phyloP scores from a whole-genome alignment of 2,113 vertebrate species.

The Oreochromis aureus region DNA sequence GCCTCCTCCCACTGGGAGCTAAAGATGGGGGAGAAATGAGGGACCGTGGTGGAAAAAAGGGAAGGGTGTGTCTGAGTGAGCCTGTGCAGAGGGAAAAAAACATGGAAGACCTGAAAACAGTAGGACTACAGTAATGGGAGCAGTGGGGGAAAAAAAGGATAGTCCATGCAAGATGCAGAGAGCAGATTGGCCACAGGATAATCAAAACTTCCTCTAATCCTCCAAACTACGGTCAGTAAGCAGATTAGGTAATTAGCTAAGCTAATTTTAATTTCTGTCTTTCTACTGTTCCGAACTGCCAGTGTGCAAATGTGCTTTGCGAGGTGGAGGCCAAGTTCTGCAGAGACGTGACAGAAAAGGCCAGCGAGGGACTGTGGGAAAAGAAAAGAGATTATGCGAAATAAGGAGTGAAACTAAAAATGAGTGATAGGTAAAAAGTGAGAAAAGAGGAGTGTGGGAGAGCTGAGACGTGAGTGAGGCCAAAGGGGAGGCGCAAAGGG shows the following conservation, averaged over 20 bases:
- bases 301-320: not conserved
- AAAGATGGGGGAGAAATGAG: not conserved
- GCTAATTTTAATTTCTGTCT: not conserved
- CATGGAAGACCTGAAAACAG: not conserved
- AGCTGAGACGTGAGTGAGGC: not conserved
- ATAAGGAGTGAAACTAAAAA: not conserved
- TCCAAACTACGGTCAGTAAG: not conserved
- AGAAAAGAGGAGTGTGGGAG: slow-evolving; percentile 12
- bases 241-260: not conserved
- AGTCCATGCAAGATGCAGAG: not conserved
- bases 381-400: not conserved
- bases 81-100: not conserved
- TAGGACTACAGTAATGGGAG: not conserved
- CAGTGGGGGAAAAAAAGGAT: not conserved
- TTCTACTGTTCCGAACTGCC: not conserved
- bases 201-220: not conserved
- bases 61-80: not conserved
- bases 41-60: not conserved
- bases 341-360: not conserved
- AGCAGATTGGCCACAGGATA: not conserved
- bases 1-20: slow-evolving; percentile 17
- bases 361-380: not conserved
- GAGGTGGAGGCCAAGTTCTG: not conserved
- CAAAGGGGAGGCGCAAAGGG: not conserved
- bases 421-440: not conserved